A percentile compares a stretch with the other conserved stretches of the same genome.
Conservation (phyloP, 64 coral and sea anemone genomes). For the Porites australiensis region DNA sequence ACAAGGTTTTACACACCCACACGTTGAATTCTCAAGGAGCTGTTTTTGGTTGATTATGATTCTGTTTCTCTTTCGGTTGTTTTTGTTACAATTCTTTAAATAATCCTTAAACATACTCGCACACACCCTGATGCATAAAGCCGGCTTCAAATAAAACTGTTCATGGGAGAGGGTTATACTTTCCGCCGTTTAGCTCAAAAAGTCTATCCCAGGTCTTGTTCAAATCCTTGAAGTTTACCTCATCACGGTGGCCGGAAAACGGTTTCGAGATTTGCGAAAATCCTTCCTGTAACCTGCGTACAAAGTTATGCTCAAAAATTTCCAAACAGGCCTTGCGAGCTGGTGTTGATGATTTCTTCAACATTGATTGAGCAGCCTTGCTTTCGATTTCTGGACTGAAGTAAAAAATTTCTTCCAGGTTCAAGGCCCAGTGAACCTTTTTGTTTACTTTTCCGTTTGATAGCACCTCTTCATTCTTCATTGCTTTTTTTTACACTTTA, state of each 20-base stretch:
- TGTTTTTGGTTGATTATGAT: no score
- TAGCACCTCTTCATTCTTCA: no score
- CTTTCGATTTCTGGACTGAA: constrained; percentile 10
- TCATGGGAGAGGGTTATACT: neutral
- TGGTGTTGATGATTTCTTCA: constrained; percentile 17
- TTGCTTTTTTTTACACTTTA: no score
- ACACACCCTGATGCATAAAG: no score
- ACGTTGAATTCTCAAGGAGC: no score
- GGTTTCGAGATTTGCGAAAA: neutral
- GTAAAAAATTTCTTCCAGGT: constrained; percentile 35
- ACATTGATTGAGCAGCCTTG: neutral
- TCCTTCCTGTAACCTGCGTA: neutral
- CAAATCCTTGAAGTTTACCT: neutral
- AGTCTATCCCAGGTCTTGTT: constrained; percentile 14
- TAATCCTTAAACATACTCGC: no score
- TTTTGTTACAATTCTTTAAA: no score
- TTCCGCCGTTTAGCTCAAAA: neutral
- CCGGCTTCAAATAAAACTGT: no score
- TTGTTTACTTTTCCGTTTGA: neutral
- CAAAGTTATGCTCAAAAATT: neutral
- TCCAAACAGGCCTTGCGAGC: neutral
- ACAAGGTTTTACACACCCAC: no score
- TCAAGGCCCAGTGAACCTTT: constrained; percentile 16
- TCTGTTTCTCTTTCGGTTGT: no score
- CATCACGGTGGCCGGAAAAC: neutral